phyloP scores from a whole-genome alignment of 2,888 invertebrate species.

The Lymantria monacha region DNA sequence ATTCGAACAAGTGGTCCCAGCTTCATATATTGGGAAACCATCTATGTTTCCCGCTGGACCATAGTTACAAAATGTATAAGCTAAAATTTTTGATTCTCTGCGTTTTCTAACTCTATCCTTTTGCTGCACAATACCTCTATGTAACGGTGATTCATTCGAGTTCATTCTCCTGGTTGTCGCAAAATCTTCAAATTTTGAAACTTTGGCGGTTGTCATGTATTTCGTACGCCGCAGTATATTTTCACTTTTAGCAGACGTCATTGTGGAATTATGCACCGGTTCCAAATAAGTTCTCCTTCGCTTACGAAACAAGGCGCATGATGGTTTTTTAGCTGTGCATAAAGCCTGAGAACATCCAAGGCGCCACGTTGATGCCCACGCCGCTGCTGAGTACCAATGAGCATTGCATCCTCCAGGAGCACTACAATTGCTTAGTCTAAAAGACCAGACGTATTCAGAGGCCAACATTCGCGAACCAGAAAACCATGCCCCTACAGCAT shows the following conservation, averaged over 20 bases:
- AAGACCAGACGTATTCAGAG: constrained; percentile 65
- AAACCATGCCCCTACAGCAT: constrained; percentile 72
- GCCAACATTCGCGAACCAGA: constrained; percentile 65
- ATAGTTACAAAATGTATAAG: constrained; percentile 73
- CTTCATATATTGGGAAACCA: constrained; percentile 72
- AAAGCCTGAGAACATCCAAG: constrained; percentile 71
- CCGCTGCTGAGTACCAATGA: constrained; percentile 71
- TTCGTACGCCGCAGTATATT: constrained; percentile 59
- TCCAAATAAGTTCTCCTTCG: constrained; percentile 33
- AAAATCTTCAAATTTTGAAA: constrained; percentile 48
- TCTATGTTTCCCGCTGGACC: constrained; percentile 75
- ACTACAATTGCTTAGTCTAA: constrained; percentile 63
- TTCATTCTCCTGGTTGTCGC: constrained; percentile 30
- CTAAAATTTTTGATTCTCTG: constrained; percentile 58
- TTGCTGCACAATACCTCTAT: constrained; percentile 48
- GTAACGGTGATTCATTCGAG: constrained; percentile 52
- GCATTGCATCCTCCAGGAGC: constrained; percentile 68
- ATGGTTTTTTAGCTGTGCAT: constrained; percentile 60
- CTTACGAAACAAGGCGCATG: constrained; percentile 59
- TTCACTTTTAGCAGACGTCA: constrained; percentile 24
- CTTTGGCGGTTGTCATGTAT: constrained; percentile 46
- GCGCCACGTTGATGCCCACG: constrained; percentile 76
- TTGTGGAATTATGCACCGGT: not conserved
- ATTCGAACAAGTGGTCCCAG: constrained; percentile 59
- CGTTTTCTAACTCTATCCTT: constrained; percentile 30